Evolutionary conservation across 2,888 invertebrate genomes (phyloP).

Genomic region (Oligia strigilis): DNA sequence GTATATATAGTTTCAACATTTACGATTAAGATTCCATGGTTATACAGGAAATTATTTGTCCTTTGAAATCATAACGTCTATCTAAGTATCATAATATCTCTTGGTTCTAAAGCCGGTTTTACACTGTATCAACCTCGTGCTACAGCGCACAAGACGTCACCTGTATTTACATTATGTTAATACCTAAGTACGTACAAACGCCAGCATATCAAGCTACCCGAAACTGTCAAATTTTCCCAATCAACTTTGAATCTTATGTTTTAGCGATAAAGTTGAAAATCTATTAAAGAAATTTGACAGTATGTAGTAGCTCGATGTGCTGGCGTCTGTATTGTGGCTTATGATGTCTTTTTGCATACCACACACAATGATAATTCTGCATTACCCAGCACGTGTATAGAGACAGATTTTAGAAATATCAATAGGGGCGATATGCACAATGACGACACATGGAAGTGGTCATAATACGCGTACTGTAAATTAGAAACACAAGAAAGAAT

Average conservation of each 20-base stretch:
- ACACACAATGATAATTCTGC: background rate
- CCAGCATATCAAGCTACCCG: too few species aligned
- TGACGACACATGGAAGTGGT: background rate
- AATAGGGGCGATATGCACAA: background rate
- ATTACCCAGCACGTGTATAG: background rate
- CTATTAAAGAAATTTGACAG: too few species aligned
- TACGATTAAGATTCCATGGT: background rate
- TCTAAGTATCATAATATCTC: background rate
- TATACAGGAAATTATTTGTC: conserved; percentile 10
- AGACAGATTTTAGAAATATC: background rate
- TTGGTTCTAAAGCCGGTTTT: conserved; percentile 9
- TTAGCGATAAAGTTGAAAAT: too few species aligned
- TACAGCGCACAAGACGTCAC: background rate
- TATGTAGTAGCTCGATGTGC: too few species aligned
- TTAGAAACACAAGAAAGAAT: background rate
- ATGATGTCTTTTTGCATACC: background rate
- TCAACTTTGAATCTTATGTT: too few species aligned
- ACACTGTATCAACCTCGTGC: background rate
- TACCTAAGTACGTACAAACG: background rate
- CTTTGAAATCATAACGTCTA: conserved; percentile 14
- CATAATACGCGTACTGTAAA: background rate
- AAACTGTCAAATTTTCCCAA: too few species aligned
- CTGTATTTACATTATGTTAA: background rate
- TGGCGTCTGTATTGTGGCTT: background rate
- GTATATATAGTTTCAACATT: background rate